These are phyloP conservation scores for Cecropterus lyciades DNA, from an alignment of 1,140 invertebrate species.

Conservation along the genomic window DNA sequence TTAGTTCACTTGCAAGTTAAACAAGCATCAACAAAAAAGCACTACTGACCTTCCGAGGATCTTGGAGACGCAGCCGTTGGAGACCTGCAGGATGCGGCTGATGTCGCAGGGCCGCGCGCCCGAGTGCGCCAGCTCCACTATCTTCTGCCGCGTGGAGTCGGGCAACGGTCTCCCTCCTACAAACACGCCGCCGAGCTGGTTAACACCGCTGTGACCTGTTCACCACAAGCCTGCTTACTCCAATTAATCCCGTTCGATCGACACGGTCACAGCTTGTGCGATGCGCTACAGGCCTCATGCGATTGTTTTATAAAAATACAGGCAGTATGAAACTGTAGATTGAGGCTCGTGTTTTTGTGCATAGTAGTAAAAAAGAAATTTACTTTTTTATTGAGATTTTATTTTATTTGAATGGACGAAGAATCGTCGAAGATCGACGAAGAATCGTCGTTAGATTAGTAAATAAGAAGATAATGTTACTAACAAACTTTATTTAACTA, in stretches of 20 bases:
- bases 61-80: conserved; percentile 98
- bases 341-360: too few species aligned
- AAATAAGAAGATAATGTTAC: too few species aligned
- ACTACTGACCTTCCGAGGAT: conserved; percentile 94
- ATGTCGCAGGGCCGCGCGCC: conserved; percentile 99
- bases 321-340: not conserved
- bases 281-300: conserved; percentile 28
- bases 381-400: too few species aligned
- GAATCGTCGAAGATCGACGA: too few species aligned
- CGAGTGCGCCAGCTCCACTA: conserved; percentile 98
- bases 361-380: too few species aligned
- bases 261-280: conserved; percentile 31
- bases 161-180: conserved; percentile 98
- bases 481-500: too few species aligned
- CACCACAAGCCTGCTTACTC: conserved; percentile 81
- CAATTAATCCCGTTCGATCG: conserved; percentile 72
- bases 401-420: too few species aligned
- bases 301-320: not conserved
- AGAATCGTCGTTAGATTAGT: too few species aligned
- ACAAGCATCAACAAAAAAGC: conserved; percentile 19
- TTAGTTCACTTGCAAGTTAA: too few species aligned
- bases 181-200: conserved; percentile 99
- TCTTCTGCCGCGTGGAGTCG: conserved; percentile 98
- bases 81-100: conserved; percentile 97
- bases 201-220: conserved; percentile 97